Base-by-base conservation (phyloP, 2,113 vertebrate species). In the Eclectus roratus region DNA sequence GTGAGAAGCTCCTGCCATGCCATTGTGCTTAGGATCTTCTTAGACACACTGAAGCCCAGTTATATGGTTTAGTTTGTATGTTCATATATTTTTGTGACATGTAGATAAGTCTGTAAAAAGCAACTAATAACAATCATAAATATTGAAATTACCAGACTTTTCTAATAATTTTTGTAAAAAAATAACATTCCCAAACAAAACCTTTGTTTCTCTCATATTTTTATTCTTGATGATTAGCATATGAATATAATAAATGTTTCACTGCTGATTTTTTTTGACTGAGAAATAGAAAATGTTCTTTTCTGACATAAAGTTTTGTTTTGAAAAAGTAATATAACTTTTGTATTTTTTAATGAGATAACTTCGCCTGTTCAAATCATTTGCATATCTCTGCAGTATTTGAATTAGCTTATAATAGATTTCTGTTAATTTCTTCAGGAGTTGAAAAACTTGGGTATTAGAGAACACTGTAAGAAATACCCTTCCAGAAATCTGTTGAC, bases 401-500 rank as follows among this genome's bases (percentile, higher is more conserved):
- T 80, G 63, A 73, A 23, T 85, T 91, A n/a, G 55, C n/a, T 50
- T 72, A 28, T 24, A 71, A 50, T 60, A 29, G 15, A 18, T 88
- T 55, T 74, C 37, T 15, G 69, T 70, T 61, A 55, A 72, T 91
- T 93, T 84, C 13, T 89, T 86, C 33, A 50, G 52, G 33, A 63
- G 17, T 43, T 88, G 16, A 74, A 89, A 77, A 85, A 66, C 16
- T 88, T 80, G 13, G 13, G 2, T 2, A 78, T 87, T 85, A 37
- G 44, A 82, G 81, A 94, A 35, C 33, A 56, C n/a, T 46, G 5
- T 74, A 88, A 85, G 79, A 83, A 85, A 70, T 90, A 74, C 9
- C 24, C 6, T 84, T 85, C 39, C 47, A 86, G 60, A 86, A 91
- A 78, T 86, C 90, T 95, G 80, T 78, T 96, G 90, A 68, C 80